A percentile compares a stretch with the other conserved stretches of the same genome.
Evolutionary conservation across 2,888 invertebrate species (phyloP).

Genomic region (Spodoptera picta): DNA sequence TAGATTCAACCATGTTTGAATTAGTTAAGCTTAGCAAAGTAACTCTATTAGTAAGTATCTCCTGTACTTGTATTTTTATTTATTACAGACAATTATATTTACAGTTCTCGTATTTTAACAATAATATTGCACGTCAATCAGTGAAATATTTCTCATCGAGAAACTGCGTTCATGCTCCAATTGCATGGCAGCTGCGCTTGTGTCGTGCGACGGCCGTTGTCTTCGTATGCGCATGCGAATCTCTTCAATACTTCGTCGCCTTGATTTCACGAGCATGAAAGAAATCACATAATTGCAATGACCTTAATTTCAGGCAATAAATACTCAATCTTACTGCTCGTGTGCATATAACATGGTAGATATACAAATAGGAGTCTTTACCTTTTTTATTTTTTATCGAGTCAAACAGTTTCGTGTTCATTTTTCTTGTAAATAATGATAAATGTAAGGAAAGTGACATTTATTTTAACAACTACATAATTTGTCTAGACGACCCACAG

Average conservation of each 20-base stretch:
- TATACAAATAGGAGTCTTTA: constrained; percentile 16
- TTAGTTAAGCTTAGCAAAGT: too few relatives aligned
- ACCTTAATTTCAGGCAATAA: constrained; percentile 47
- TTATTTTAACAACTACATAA: too few relatives aligned
- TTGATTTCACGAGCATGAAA: constrained; percentile 37
- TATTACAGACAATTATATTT: too few relatives aligned
- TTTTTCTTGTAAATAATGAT: too few relatives aligned
- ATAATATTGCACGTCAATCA: constrained; percentile 38
- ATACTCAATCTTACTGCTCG: constrained; percentile 21
- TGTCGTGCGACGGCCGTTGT: constrained; percentile 38
- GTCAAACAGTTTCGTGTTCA: too few relatives aligned
- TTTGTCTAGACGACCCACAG: too few relatives aligned
- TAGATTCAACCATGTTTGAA: too few relatives aligned
- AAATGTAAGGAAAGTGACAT: too few relatives aligned
- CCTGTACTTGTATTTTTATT: too few relatives aligned
- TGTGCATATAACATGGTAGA: constrained; percentile 17
- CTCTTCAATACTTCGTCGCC: constrained; percentile 25
- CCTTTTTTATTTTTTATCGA: too few relatives aligned
- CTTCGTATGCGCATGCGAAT: constrained; percentile 31
- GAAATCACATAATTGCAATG: constrained; percentile 45
- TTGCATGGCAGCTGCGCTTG: constrained; percentile 40
- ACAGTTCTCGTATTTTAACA: constrained; percentile 1
- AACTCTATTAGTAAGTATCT: too few relatives aligned
- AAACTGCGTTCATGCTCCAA: constrained; percentile 61
- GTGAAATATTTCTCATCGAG: constrained; percentile 54